Evolutionary conservation across 2,113 vertebrate genomes (phyloP).

Genomic region (Ammospiza caudacuta): DNA sequence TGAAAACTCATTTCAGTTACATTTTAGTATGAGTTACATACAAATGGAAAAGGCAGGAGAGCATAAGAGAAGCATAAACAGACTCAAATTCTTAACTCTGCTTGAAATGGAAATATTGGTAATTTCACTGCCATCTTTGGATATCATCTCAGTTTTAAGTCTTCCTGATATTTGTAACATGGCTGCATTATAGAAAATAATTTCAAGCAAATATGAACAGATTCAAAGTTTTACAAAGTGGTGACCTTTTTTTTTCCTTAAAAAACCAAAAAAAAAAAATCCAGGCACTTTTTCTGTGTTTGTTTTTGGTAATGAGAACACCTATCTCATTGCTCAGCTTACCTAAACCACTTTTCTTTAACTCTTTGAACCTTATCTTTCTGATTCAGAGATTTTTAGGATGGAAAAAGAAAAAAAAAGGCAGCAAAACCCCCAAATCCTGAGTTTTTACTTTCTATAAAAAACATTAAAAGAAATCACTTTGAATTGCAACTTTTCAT

Average conservation of each 20-base stretch:
- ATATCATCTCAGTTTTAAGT: neutral
- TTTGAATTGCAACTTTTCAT: neutral
- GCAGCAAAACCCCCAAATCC: rapidly evolving
- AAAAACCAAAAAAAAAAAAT: rapidly evolving
- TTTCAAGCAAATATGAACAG: neutral
- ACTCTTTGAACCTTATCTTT: neutral
- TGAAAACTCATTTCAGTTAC: neutral
- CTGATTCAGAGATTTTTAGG: neutral
- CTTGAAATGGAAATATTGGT: neutral
- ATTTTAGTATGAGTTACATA: neutral
- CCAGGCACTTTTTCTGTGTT: neutral
- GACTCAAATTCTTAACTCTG: neutral
- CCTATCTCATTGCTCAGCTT: neutral
- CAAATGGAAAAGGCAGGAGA: neutral
- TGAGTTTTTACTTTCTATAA: neutral
- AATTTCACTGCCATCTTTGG: neutral
- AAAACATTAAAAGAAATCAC: neutral
- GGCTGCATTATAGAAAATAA: neutral
- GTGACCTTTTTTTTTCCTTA: rapidly evolving
- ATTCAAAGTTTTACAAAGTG: neutral
- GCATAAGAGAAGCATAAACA: neutral
- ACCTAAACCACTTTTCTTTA: neutral
- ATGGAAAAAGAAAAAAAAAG: neutral
- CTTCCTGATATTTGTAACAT: neutral
- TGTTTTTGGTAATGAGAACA: neutral